These are phyloP conservation scores for Melipona bicolor DNA, from an alignment of 2,888 invertebrate genomes.

Conservation along the genomic window DNA sequence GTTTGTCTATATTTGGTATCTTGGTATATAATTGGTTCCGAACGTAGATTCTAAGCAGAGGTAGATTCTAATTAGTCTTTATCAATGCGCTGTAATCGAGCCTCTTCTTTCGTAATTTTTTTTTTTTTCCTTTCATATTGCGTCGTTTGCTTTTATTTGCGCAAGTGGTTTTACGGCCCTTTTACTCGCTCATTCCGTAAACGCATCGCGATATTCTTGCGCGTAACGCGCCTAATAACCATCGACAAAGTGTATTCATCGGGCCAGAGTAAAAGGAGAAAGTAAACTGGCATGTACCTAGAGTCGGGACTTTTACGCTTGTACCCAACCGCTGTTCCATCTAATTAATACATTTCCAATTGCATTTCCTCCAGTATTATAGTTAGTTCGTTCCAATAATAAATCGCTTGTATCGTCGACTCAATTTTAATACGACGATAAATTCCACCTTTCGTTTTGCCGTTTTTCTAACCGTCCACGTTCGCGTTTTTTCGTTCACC, in stretches of 20 bases:
- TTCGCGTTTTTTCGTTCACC: too few relatives aligned
- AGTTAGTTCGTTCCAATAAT: neutral
- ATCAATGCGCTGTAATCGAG: constrained; percentile 10
- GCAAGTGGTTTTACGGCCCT: neutral
- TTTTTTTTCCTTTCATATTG: neutral
- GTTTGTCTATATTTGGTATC: neutral
- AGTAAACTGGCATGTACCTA: neutral
- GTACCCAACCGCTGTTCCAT: neutral
- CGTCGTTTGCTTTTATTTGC: neutral
- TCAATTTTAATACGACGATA: neutral
- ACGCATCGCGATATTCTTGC: neutral
- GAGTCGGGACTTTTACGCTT: neutral
- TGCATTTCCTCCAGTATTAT: neutral
- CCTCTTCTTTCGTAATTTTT: neutral
- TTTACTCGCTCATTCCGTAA: neutral
- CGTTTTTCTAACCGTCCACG: neutral
- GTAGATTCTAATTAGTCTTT: neutral
- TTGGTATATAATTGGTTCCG: neutral
- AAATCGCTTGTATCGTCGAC: neutral
- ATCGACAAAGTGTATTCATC: neutral
- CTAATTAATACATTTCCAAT: neutral
- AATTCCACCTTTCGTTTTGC: neutral
- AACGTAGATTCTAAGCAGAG: neutral
- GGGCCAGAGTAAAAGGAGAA: neutral
- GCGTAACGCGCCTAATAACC: neutral